Conservation (phyloP, 2,797 vertebrate genomes). For the Eutrigla gurnardus region DNA sequence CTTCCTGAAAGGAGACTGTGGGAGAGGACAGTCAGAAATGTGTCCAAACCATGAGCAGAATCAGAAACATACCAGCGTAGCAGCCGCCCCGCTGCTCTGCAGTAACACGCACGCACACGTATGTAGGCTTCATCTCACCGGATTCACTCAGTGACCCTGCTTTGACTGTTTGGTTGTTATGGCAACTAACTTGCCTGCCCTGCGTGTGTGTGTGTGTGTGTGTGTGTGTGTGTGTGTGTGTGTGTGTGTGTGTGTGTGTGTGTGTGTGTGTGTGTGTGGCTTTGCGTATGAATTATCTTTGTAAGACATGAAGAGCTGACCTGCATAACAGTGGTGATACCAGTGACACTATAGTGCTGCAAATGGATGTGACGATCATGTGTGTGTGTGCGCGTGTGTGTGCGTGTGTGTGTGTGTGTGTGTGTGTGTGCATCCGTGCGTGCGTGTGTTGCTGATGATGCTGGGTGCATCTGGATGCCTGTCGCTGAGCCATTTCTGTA, state of each 20-base stretch:
- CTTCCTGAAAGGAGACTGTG: constrained; percentile 12
- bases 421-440: too few species aligned
- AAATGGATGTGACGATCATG: constrained; percentile 22
- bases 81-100: constrained; percentile 22
- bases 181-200: constrained; percentile 48
- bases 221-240: constrained; percentile 20
- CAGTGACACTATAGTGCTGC: background rate
- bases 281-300: constrained; percentile 35
- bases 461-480: constrained; percentile 64
- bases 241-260: constrained; percentile 19
- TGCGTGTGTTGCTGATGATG: constrained; percentile 25
- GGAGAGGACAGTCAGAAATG: constrained; percentile 14
- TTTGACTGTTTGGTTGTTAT: constrained; percentile 67
- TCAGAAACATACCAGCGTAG: constrained; percentile 1
- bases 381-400: too few species aligned
- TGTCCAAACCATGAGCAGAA: background rate
- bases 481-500: constrained; percentile 65
- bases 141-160: constrained; percentile 55
- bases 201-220: constrained; percentile 23
- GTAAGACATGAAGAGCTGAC: constrained; percentile 9
- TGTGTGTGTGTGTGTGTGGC: constrained; percentile 18
- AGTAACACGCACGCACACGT: constrained; percentile 20
- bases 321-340: constrained; percentile 15
- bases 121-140: constrained; percentile 49
- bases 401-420: background rate